These are phyloP conservation scores for Anarsia innoxiella DNA, from an alignment of 2,888 invertebrate species.

Conservation along the genomic window DNA sequence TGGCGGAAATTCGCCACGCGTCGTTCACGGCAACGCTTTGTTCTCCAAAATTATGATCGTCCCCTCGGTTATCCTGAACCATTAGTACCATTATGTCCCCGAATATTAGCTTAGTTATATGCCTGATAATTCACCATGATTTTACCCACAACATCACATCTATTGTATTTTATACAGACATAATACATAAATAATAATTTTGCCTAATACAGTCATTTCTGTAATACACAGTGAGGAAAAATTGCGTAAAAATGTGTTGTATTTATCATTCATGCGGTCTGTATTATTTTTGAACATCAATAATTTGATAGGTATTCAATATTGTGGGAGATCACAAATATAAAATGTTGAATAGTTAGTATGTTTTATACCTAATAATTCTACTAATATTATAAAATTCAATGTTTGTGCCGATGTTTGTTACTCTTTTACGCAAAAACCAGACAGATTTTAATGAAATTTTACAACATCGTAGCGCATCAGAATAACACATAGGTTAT, in stretches of 20 bases:
- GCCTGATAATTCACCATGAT: slow-evolving; percentile 30
- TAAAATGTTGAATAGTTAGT: too few species aligned
- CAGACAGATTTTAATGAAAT: too few species aligned
- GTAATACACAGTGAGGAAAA: slow-evolving; percentile 18
- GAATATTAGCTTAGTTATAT: slow-evolving; percentile 43
- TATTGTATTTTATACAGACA: background rate
- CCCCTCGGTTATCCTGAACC: slow-evolving; percentile 51
- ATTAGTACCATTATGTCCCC: slow-evolving; percentile 58
- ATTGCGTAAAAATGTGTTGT: slow-evolving; percentile 20
- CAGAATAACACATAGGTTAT: too few species aligned
- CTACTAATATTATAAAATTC: too few species aligned
- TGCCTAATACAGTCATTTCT: slow-evolving; percentile 16
- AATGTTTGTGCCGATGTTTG: too few species aligned
- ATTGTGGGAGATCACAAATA: too few species aligned
- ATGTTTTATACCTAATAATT: too few species aligned
- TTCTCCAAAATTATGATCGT: slow-evolving; percentile 61
- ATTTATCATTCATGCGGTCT: slow-evolving; percentile 6
- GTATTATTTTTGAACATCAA: too few species aligned
- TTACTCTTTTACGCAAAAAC: too few species aligned
- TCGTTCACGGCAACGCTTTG: slow-evolving; percentile 53
- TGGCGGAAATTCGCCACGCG: slow-evolving; percentile 48
- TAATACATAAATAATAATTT: slow-evolving; percentile 16
- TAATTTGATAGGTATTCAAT: too few species aligned
- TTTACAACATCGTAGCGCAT: too few species aligned
- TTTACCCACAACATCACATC: slow-evolving; percentile 22